These are phyloP conservation scores for Smittia sp. DNA, from an alignment of 2,888 invertebrate genomes.

Conservation along the genomic window DNA sequence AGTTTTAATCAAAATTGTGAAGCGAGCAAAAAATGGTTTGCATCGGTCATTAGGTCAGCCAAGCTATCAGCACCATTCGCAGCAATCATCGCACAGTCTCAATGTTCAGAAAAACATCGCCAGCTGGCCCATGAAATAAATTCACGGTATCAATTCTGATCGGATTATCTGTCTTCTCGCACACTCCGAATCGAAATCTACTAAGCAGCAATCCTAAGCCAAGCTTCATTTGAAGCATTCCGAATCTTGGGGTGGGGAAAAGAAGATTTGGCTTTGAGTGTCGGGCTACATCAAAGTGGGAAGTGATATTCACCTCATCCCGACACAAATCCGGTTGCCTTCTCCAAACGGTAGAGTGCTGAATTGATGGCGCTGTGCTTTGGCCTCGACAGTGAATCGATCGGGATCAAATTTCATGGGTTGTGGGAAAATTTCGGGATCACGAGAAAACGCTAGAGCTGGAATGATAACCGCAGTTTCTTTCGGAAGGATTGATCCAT, in stretches of 20 bases:
- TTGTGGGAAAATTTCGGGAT: conserved; percentile 57
- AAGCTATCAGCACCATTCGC: too few species aligned
- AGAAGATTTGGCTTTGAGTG: background rate
- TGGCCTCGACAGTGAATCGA: conserved; percentile 57
- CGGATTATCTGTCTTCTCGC: conserved; percentile 39
- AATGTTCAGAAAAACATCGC: conserved; percentile 41
- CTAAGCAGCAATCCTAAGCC: conserved; percentile 38
- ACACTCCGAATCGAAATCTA: conserved; percentile 41
- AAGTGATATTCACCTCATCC: conserved; percentile 18
- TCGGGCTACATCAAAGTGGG: conserved; percentile 17
- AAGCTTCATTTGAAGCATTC: conserved; percentile 41
- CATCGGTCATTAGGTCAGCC: too few species aligned
- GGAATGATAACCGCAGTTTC: conserved; percentile 56
- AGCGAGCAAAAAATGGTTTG: too few species aligned
- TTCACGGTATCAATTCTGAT: conserved; percentile 22
- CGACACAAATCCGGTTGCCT: conserved; percentile 26
- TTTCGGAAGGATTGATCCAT: conserved; percentile 54
- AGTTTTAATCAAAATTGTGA: too few species aligned
- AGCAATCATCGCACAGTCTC: background rate
- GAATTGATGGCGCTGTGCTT: conserved; percentile 46
- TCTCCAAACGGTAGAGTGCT: conserved; percentile 42
- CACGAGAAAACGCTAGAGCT: conserved; percentile 56
- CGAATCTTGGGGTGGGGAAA: conserved; percentile 34
- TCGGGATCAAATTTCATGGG: conserved; percentile 60
- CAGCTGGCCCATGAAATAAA: conserved; percentile 20